Percentiles rank a stretch among this genome's conserved stretches.
phyloP scores from a whole-genome alignment of 2,113 vertebrate genomes.

The Carettochelys insculpta region DNA sequence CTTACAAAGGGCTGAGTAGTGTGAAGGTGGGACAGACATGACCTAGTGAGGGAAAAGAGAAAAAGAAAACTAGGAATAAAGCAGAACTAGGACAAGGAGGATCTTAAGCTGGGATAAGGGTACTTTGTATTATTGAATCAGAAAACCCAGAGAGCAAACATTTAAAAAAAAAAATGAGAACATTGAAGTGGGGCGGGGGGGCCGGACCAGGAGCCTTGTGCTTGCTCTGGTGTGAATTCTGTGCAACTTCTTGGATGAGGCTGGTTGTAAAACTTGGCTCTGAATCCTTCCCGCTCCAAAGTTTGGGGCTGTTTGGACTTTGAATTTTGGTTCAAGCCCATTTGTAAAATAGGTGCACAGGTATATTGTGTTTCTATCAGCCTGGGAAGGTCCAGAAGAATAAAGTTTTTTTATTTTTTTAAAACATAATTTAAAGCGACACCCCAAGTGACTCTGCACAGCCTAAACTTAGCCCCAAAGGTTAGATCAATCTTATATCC shows the following conservation, averaged over 20 bases:
- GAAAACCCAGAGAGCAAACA: not conserved
- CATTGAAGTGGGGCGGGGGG: not conserved
- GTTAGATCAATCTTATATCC: not conserved
- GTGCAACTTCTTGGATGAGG: not conserved
- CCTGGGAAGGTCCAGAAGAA: not conserved
- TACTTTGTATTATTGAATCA: not conserved
- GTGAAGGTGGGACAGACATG: not conserved
- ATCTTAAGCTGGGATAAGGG: not conserved
- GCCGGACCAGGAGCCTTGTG: rapidly evolving
- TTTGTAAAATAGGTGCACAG: not conserved
- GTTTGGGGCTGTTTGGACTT: rapidly evolving
- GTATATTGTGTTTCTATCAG: not conserved
- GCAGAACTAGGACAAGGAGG: not conserved
- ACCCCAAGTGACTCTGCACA: not conserved
- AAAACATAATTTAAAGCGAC: not conserved
- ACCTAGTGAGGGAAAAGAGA: not conserved
- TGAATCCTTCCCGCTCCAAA: not conserved
- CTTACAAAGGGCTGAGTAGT: not conserved
- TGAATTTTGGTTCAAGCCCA: not conserved
- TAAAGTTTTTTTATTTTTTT: not conserved
- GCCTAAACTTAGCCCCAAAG: rapidly evolving
- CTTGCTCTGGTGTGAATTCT: not conserved
- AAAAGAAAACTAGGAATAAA: not conserved
- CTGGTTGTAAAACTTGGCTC: not conserved
- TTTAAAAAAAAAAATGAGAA: not conserved